phyloP scores from a whole-genome alignment of 2,888 invertebrate genomes.

The Nephrotoma guestfalica region DNA sequence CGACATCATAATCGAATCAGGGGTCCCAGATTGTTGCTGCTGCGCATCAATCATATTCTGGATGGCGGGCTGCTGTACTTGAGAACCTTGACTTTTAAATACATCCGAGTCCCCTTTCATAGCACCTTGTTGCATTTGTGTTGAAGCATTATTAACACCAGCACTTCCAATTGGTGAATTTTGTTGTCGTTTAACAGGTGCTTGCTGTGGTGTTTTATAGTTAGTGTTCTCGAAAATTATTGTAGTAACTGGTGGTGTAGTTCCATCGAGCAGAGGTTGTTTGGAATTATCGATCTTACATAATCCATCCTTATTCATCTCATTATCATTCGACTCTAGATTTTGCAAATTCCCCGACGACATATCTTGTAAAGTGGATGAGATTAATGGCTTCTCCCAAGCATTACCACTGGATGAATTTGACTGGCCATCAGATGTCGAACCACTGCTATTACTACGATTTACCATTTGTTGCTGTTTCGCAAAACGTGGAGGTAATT shows the following conservation, averaged over 20 bases:
- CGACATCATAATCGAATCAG: constrained; percentile 31
- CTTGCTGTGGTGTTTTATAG: constrained; percentile 60
- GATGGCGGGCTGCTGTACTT: constrained; percentile 5
- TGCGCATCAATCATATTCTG: constrained; percentile 35
- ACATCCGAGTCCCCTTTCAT: constrained; percentile 13
- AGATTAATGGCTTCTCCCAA: constrained; percentile 71
- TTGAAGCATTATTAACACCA: not conserved
- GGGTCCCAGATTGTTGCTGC: constrained; percentile 25
- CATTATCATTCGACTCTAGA: not conserved
- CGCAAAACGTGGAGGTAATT: constrained; percentile 62
- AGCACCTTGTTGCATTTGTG: constrained; percentile 9
- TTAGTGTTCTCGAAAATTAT: constrained; percentile 88
- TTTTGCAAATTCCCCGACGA: not conserved
- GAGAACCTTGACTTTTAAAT: constrained; percentile 9
- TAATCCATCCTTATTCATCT: constrained; percentile 21
- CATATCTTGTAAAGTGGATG: not conserved
- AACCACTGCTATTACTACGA: constrained; percentile 11
- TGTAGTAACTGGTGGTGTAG: constrained; percentile 69
- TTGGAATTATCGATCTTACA: constrained; percentile 19
- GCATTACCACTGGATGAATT: constrained; percentile 47
- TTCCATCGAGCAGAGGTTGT: constrained; percentile 45
- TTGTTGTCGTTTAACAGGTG: constrained; percentile 33
- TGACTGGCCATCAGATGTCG: constrained; percentile 43
- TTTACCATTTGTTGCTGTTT: constrained; percentile 40
- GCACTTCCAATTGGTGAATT: constrained; percentile 13